These are phyloP conservation scores for Scyliorhinus canicula DNA, from an alignment of 2,797 vertebrate species.

Conservation along the genomic window DNA sequence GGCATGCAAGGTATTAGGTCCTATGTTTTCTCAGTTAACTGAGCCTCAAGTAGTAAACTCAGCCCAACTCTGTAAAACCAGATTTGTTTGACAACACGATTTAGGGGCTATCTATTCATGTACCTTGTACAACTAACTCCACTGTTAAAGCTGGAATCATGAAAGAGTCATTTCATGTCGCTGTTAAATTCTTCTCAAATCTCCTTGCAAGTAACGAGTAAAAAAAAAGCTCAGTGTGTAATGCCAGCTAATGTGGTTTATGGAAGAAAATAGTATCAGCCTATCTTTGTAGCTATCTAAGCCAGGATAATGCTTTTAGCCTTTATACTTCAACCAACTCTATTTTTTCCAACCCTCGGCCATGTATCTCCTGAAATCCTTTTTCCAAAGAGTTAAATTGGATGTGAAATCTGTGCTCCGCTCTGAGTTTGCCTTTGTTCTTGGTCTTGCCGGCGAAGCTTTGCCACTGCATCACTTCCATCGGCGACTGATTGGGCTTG, in stretches of 20 bases:
- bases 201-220: conserved; percentile 74
- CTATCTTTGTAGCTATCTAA: conserved; percentile 81
- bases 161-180: conserved; percentile 80
- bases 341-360: conserved; percentile 74
- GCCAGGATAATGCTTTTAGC: conserved; percentile 80
- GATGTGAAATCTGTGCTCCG: conserved; percentile 97
- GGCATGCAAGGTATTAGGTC: conserved; percentile 72
- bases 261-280: conserved; percentile 78
- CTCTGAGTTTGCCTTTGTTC: conserved; percentile 84
- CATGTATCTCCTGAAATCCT: conserved; percentile 79
- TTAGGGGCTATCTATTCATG: conserved; percentile 98
- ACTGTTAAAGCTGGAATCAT: conserved; percentile 78
- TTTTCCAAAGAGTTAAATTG: conserved; percentile 96
- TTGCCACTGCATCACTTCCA: conserved; percentile 73
- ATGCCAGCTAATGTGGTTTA: conserved; percentile 94
- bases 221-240: conserved; percentile 71
- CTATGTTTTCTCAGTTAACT: conserved; percentile 98
- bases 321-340: conserved; percentile 74
- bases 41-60: conserved; percentile 99
- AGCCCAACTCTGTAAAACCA: conserved; percentile 99
- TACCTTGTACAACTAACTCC: conserved; percentile 81
- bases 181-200: conserved; percentile 93
- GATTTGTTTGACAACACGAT: conserved; percentile 99
- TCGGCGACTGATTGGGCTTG: conserved; percentile 94
- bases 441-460: conserved; percentile 69